These are phyloP conservation scores for Sympetrum striolatum DNA, from an alignment of 2,888 invertebrate genomes.

Conservation along the genomic window DNA sequence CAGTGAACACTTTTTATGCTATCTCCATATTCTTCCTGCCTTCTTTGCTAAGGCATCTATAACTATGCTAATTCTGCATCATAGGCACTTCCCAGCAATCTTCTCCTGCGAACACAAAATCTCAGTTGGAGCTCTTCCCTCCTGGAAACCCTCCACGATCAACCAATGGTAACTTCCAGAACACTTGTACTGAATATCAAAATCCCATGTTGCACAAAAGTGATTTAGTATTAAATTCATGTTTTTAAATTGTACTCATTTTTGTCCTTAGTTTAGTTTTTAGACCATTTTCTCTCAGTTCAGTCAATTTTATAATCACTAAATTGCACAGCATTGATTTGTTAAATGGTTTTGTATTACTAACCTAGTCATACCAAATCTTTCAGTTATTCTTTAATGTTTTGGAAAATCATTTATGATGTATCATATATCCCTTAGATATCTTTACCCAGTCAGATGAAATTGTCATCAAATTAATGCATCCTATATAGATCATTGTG, in stretches of 20 bases:
- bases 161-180: conserved; percentile 76
- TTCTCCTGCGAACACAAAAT: conserved; percentile 74
- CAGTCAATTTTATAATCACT: too few relatives aligned
- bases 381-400: too few relatives aligned
- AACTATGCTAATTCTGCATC: conserved; percentile 44
- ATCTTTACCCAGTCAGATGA: too few relatives aligned
- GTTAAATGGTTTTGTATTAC: too few relatives aligned
- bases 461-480: too few relatives aligned
- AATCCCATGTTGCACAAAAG: background rate
- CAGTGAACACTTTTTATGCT: background rate
- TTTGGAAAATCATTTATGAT: too few relatives aligned
- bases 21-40: background rate
- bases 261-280: background rate
- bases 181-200: background rate
- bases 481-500: too few relatives aligned
- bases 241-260: background rate
- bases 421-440: too few relatives aligned
- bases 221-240: background rate
- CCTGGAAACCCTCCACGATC: conserved; percentile 70
- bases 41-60: background rate
- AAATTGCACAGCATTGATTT: too few relatives aligned
- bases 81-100: conserved; percentile 63
- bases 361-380: too few relatives aligned
- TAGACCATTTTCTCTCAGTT: background rate
- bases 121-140: conserved; percentile 74